These are phyloP conservation scores for Melanargia galathea DNA, from an alignment of 2,888 invertebrate species.

Conservation along the genomic window DNA sequence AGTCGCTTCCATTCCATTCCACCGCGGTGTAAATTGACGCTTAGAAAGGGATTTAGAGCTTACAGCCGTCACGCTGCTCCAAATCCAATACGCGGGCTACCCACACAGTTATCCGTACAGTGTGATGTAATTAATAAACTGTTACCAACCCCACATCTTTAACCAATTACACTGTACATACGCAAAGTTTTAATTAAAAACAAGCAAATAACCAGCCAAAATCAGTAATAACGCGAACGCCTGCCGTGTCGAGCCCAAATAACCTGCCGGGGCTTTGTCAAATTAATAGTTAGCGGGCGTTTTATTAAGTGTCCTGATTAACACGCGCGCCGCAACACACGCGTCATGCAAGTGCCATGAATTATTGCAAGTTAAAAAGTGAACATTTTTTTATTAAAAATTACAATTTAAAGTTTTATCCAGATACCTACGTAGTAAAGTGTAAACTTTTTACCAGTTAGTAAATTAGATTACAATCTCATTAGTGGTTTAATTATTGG, in stretches of 20 bases:
- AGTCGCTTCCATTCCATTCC: no score
- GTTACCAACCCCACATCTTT: background rate
- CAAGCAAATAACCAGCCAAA: constrained; percentile 21
- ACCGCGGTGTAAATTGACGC: no score
- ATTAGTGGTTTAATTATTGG: no score
- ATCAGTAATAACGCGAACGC: constrained; percentile 33
- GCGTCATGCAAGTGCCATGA: background rate
- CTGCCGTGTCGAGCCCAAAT: constrained; percentile 49
- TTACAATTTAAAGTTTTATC: no score
- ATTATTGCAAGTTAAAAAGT: constrained; percentile 15
- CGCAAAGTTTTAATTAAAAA: constrained; percentile 18
- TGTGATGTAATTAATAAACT: background rate
- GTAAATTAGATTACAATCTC: no score
- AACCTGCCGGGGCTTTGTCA: constrained; percentile 49
- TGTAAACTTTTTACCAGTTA: no score
- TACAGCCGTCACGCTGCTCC: no score
- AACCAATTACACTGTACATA: background rate
- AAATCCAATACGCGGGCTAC: no score
- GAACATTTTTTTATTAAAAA: background rate
- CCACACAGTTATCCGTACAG: background rate
- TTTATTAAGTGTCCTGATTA: constrained; percentile 50
- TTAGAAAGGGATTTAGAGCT: no score
- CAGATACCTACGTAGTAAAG: no score
- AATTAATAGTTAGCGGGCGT: constrained; percentile 60
- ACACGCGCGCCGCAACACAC: constrained; percentile 37